These are phyloP conservation scores for Elephas maximus DNA, from an alignment of 2,113 vertebrate genomes.

Conservation along the genomic window DNA sequence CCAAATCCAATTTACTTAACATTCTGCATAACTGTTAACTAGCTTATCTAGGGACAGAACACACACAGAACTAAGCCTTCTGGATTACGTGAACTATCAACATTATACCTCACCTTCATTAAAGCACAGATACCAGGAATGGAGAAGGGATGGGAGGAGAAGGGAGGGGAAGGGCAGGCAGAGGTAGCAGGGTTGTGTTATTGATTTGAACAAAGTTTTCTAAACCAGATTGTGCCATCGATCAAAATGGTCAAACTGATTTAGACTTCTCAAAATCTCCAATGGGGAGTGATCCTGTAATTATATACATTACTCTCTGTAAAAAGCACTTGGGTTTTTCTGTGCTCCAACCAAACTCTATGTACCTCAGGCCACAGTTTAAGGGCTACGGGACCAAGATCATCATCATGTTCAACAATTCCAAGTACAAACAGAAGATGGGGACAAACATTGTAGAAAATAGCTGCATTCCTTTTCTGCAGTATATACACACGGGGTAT, in stretches of 20 bases:
- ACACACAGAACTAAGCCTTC: constrained; percentile 87
- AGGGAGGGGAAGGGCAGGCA: constrained; percentile 66
- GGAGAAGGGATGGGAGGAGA: constrained; percentile 35
- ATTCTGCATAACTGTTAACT: constrained; percentile 88
- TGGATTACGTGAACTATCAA: constrained; percentile 79
- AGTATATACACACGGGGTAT: constrained; percentile 79
- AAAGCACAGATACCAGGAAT: constrained; percentile 40
- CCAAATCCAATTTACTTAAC: constrained; percentile 48
- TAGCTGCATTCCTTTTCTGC: constrained; percentile 74
- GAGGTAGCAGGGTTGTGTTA: constrained; percentile 68
- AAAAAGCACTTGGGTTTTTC: constrained; percentile 4
- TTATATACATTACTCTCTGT: constrained; percentile 60
- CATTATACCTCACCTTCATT: constrained; percentile 74
- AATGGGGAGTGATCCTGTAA: constrained; percentile 74
- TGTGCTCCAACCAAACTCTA: constrained; percentile 66
- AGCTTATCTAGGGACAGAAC: constrained; percentile 86
- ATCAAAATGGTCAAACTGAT: constrained; percentile 85
- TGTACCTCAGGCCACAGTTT: constrained; percentile 62
- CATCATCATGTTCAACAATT: constrained; percentile 60
- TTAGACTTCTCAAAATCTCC: constrained; percentile 82
- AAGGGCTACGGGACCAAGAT: constrained; percentile 35
- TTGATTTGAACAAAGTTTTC: constrained; percentile 79
- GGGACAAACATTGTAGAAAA: constrained; percentile 70
- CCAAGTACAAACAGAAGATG: constrained; percentile 72
- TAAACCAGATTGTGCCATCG: constrained; percentile 86